These are phyloP conservation scores for Eristalinus sepulchralis DNA, from an alignment of 2,888 invertebrate genomes.

Conservation along the genomic window DNA sequence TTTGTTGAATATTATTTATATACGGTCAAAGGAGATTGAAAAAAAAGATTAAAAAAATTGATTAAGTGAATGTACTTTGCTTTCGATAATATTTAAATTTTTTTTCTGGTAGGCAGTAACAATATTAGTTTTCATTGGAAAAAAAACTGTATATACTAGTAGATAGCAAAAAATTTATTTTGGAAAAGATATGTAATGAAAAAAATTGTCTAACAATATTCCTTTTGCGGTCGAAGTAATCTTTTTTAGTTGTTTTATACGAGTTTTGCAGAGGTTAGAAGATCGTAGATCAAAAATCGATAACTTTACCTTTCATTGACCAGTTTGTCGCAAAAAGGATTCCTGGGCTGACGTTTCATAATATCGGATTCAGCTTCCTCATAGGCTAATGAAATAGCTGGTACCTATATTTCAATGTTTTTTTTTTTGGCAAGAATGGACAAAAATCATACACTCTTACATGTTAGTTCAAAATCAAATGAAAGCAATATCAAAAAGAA, in stretches of 20 bases:
- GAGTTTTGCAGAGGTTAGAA: slow-evolving; percentile 76
- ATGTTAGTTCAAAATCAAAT: slow-evolving; percentile 66
- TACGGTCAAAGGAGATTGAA: slow-evolving; percentile 11
- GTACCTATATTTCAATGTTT: slow-evolving; percentile 86
- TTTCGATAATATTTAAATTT: slow-evolving; percentile 66
- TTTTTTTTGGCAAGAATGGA: slow-evolving; percentile 74
- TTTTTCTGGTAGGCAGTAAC: slow-evolving; percentile 49
- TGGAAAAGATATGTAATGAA: slow-evolving; percentile 1
- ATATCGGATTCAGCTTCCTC: slow-evolving; percentile 99
- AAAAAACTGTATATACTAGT: neutral
- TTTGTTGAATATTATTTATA: slow-evolving; percentile 24
- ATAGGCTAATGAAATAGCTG: slow-evolving; percentile 99
- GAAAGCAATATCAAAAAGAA: slow-evolving; percentile 41
- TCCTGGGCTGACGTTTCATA: slow-evolving; percentile 99
- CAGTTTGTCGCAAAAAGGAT: slow-evolving; percentile 98
- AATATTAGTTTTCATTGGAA: slow-evolving; percentile 17
- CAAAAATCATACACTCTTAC: slow-evolving; percentile 69
- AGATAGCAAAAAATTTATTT: slow-evolving; percentile 34
- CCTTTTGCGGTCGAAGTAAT: slow-evolving; percentile 63
- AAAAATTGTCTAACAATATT: slow-evolving; percentile 43
- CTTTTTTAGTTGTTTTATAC: slow-evolving; percentile 53
- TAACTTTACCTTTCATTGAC: slow-evolving; percentile 96
- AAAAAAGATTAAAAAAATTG: neutral
- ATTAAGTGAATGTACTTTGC: slow-evolving; percentile 69
- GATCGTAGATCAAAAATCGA: slow-evolving; percentile 74